Base-by-base conservation (phyloP, 1,140 invertebrate genomes). In the Zaprionus capensis region DNA sequence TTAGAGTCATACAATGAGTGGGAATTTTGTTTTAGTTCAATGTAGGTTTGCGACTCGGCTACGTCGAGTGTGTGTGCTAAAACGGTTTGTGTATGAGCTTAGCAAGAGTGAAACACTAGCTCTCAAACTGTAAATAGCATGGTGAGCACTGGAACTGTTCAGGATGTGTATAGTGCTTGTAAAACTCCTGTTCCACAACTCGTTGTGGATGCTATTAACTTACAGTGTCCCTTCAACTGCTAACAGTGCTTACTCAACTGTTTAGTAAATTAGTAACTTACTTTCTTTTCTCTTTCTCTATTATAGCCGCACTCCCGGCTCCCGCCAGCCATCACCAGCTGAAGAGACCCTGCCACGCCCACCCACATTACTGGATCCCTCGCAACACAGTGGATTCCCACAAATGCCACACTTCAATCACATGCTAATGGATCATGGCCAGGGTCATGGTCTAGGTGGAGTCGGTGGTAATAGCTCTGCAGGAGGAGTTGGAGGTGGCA, bases 261-360 rank as follows among this genome's bases (percentile, higher is more conserved):
- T 46, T 57, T 3, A n/a, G 9, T 34, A 34, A 2, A 0, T 11
- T 4, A 17, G 44, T 64, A 20, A 22, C 4, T 61, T 14, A 9
- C 49, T 38, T 59, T 61, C 24, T 34, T 24, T 26, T 11, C 63
- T 36, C 66, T 68, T 66, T 53, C 49, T 41, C 12, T 11, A 2
- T 94, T 95, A 12, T 93, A 97, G 96, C 91, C 96, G 97, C 67
- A 97, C 96, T 71, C 96, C 96, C 5, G 97, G 97, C n/a, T 98
- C 97, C 80, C 95, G 97, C 83, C 97, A 98, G 91, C 97, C 97
- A 22, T 98, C 97, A 9, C 97, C 97, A 4, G 97, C 97, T 11
- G 97, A 98, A 91, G 97, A 98, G 77, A 76, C 79, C 17, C 68
- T 92, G 65, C 83, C 91, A 75, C 87, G 92, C 20, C 82, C 85